Percentiles rank a stretch among this genome's conserved stretches.
phyloP scores from a whole-genome alignment of 2,888 invertebrate genomes.

The Phorcus lineatus region DNA sequence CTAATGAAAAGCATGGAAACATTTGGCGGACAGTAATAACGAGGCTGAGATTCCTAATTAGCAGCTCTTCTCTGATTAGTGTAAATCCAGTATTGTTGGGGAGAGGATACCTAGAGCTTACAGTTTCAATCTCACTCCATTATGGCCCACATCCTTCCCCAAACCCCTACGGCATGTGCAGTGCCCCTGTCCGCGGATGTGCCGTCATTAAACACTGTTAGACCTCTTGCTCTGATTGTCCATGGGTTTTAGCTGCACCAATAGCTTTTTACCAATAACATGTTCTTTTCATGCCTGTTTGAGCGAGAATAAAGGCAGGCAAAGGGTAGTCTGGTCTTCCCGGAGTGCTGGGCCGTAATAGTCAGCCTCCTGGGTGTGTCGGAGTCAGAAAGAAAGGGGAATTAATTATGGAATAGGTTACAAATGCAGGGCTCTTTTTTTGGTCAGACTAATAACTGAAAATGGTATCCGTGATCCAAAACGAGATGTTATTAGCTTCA shows the following conservation, averaged over 20 bases:
- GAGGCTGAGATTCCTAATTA: slow-evolving; percentile 15
- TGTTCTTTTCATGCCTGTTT: slow-evolving; percentile 7
- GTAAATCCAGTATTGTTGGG: slow-evolving; percentile 8
- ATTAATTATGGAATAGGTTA: slow-evolving; percentile 24
- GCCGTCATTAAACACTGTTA: slow-evolving; percentile 16
- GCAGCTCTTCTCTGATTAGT: slow-evolving; percentile 7
- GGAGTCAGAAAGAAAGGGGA: background rate
- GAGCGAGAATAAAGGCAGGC: background rate
- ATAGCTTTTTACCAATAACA: slow-evolving; percentile 15
- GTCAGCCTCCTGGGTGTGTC: background rate
- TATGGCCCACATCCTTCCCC: background rate
- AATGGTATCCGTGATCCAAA: background rate
- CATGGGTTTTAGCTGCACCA: background rate
- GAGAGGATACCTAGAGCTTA: slow-evolving; percentile 6
- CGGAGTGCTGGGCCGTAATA: background rate
- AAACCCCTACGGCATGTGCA: background rate
- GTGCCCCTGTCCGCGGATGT: background rate
- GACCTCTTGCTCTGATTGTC: background rate
- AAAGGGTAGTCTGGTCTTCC: background rate
- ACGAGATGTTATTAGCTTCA: background rate
- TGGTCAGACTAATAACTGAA: background rate
- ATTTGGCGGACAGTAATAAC: slow-evolving; percentile 16
- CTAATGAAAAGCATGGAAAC: slow-evolving; percentile 14
- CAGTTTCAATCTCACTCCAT: background rate
- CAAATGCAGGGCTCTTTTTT: background rate